phyloP scores from a whole-genome alignment of 2,888 invertebrate species.

The Herminia tarsipennalis region DNA sequence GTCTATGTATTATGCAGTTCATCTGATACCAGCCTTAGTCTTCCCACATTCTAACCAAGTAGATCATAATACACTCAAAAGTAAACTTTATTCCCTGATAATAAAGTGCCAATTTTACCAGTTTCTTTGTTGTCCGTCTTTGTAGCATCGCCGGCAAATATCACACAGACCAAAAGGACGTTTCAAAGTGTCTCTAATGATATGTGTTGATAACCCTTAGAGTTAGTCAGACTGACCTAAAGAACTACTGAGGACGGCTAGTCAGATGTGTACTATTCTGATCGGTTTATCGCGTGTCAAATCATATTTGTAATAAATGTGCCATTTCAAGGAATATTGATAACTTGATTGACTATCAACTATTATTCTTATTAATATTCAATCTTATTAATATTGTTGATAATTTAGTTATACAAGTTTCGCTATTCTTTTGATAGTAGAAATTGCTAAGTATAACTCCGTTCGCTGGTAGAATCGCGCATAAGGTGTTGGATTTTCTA shows the following conservation, averaged over 20 bases:
- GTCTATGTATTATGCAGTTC: too few relatives aligned
- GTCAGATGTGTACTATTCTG: slow-evolving; percentile 40
- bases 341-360: too few relatives aligned
- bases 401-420: too few relatives aligned
- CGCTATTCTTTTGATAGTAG: too few relatives aligned
- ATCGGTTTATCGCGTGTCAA: slow-evolving; percentile 23
- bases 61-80: slow-evolving; percentile 3
- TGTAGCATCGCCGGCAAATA: slow-evolving; percentile 44
- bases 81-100: neutral
- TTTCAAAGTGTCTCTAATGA: slow-evolving; percentile 44
- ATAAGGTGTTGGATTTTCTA: too few relatives aligned
- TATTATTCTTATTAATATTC: too few relatives aligned
- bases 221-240: slow-evolving; percentile 47
- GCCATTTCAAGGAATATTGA: slow-evolving; percentile 48
- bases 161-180: slow-evolving; percentile 40
- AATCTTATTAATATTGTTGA: too few relatives aligned
- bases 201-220: slow-evolving; percentile 48
- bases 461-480: too few relatives aligned
- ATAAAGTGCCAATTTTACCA: neutral
- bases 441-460: too few relatives aligned
- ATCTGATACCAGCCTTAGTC: too few relatives aligned
- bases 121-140: neutral
- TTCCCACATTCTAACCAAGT: neutral
- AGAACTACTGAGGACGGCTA: slow-evolving; percentile 51
- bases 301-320: slow-evolving; percentile 43